Evolutionary conservation across 2,113 vertebrate genomes (phyloP).

Genomic region (Pagrus major): DNA sequence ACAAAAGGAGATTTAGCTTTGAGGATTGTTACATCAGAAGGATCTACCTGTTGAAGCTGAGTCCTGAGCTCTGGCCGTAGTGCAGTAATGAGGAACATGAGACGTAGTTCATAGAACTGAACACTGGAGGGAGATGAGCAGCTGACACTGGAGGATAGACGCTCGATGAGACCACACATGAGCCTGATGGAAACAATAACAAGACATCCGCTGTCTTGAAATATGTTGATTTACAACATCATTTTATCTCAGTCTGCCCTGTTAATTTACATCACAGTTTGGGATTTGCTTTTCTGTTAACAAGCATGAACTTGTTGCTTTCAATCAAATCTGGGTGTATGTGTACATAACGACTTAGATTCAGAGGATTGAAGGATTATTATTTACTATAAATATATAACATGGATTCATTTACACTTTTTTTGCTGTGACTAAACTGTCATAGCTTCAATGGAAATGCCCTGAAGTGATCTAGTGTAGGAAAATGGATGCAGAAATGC

Average conservation of each 20-base stretch:
- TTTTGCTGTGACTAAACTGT: background rate
- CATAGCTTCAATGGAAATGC: background rate
- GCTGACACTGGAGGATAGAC: constrained; percentile 59
- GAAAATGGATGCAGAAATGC: background rate
- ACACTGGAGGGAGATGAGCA: constrained; percentile 72
- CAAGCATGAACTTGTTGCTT: background rate
- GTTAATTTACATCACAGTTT: background rate
- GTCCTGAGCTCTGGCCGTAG: constrained; percentile 82
- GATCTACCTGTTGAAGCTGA: constrained; percentile 78
- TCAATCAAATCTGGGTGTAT: background rate
- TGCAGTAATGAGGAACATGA: constrained; percentile 86
- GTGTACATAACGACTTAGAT: background rate
- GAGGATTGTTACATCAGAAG: background rate
- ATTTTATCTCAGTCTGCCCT: background rate
- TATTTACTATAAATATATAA: background rate
- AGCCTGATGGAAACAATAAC: constrained; percentile 62
- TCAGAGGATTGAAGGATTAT: background rate
- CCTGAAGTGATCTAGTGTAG: background rate
- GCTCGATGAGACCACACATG: constrained; percentile 76
- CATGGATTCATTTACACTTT: background rate
- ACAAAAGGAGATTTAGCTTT: background rate
- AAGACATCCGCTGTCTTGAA: background rate
- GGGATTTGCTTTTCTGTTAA: background rate
- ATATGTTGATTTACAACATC: background rate
- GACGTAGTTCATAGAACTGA: constrained; percentile 86